Conservation (phyloP, 2,888 invertebrate species). For the Pterostichus niger region DNA sequence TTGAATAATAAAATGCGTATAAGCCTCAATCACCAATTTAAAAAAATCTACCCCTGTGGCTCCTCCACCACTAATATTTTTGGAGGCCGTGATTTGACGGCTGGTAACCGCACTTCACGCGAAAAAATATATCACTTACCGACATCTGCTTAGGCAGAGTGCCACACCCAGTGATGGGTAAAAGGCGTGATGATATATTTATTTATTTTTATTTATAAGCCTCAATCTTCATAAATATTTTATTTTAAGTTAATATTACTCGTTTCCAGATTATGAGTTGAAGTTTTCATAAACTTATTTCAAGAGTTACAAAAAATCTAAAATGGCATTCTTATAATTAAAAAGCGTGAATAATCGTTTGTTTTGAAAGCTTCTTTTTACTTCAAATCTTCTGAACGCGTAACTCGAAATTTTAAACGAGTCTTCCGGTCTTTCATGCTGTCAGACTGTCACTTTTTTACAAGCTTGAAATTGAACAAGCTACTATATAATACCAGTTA, state of each 20-base stretch:
- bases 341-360: conserved; percentile 44
- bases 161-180: too few species aligned
- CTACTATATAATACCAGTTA: not conserved
- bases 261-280: not conserved
- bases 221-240: too few species aligned
- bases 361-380: conserved; percentile 32
- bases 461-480: conserved; percentile 12
- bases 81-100: too few species aligned
- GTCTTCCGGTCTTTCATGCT: conserved; percentile 40
- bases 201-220: too few species aligned
- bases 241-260: not conserved
- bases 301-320: not conserved
- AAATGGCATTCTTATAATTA: conserved; percentile 37
- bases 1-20: too few species aligned
- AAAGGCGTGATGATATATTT: too few species aligned
- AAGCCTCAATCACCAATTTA: too few species aligned
- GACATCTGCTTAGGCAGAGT: too few species aligned
- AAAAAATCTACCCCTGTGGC: too few species aligned
- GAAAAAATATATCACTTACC: too few species aligned
- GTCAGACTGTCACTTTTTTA: conserved; percentile 32
- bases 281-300: conserved; percentile 17
- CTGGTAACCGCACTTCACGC: too few species aligned
- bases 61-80: too few species aligned
- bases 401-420: conserved; percentile 26
- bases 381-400: conserved; percentile 31